Conservation (phyloP, 2,888 invertebrate species). For the Nasonia oneida region DNA sequence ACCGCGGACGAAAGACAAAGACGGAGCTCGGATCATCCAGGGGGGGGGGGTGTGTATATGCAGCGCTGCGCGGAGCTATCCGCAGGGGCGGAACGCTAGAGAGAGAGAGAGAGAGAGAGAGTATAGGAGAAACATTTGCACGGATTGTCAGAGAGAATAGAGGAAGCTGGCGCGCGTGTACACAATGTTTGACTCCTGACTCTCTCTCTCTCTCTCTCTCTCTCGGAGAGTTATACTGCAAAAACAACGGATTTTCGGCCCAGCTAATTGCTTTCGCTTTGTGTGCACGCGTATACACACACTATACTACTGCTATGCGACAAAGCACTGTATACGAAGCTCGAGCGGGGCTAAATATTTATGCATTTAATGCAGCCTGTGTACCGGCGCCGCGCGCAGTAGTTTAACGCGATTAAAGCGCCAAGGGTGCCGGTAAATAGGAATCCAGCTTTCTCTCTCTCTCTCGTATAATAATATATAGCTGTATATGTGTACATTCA, state of each 20-base stretch:
- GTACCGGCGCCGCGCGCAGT: not conserved
- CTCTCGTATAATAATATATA: not conserved
- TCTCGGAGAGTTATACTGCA: no score
- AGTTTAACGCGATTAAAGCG: not conserved
- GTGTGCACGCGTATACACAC: no score
- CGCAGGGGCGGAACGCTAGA: not conserved
- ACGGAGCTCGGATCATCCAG: conserved; percentile 3
- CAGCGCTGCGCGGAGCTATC: not conserved
- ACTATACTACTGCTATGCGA: no score
- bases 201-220: no score
- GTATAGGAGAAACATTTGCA: conserved; percentile 42
- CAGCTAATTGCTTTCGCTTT: no score
- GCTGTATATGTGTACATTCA: not conserved
- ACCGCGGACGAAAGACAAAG: not conserved
- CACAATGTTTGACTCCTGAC: not conserved
- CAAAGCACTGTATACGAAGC: no score
- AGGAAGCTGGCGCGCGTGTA: conserved; percentile 6
- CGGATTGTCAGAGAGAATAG: conserved; percentile 40
- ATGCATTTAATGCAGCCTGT: not conserved
- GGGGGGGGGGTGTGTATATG: not conserved
- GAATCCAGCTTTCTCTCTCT: not conserved
- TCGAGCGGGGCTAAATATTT: not conserved
- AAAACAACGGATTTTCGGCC: no score
- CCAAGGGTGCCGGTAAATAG: not conserved
- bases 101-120: conserved; percentile 8